phyloP scores from a whole-genome alignment of 1,140 invertebrate genomes.

The Diprion similis region DNA sequence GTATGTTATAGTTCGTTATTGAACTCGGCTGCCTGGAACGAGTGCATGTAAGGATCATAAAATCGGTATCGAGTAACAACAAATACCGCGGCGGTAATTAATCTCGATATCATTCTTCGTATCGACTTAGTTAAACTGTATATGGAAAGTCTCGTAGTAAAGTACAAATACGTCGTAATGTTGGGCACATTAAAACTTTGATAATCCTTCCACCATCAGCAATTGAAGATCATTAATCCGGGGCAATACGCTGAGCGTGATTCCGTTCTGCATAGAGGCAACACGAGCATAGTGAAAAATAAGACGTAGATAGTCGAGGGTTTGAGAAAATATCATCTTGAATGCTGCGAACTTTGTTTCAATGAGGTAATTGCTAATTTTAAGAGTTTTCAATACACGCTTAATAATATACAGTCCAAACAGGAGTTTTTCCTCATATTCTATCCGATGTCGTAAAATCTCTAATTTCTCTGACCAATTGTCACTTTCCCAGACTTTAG shows the following conservation, averaged over 20 bases:
- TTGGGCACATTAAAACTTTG: not conserved
- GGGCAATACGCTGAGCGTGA: not conserved
- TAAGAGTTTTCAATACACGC: too few relatives aligned
- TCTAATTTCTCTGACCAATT: too few relatives aligned
- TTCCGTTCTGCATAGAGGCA: not conserved
- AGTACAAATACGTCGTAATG: not conserved
- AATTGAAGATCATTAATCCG: not conserved
- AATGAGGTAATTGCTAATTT: not conserved
- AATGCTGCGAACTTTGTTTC: not conserved
- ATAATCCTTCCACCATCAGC: not conserved
- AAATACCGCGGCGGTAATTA: not conserved
- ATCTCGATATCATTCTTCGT: not conserved
- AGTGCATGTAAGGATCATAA: not conserved
- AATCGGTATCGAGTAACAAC: not conserved
- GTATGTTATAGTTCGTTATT: too few relatives aligned
- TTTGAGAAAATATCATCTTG: not conserved
- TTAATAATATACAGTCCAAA: too few relatives aligned
- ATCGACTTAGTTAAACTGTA: not conserved
- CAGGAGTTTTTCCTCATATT: too few relatives aligned
- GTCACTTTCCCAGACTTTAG: too few relatives aligned
- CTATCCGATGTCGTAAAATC: too few relatives aligned
- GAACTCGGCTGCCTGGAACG: too few relatives aligned
- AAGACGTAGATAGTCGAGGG: not conserved
- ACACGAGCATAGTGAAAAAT: not conserved
- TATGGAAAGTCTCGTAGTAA: not conserved